Evolutionary conservation across 2,888 invertebrate species (phyloP), one percentile per base, ranked within the genome.

Genomic region (Melangyna quadrimaculata): DNA sequence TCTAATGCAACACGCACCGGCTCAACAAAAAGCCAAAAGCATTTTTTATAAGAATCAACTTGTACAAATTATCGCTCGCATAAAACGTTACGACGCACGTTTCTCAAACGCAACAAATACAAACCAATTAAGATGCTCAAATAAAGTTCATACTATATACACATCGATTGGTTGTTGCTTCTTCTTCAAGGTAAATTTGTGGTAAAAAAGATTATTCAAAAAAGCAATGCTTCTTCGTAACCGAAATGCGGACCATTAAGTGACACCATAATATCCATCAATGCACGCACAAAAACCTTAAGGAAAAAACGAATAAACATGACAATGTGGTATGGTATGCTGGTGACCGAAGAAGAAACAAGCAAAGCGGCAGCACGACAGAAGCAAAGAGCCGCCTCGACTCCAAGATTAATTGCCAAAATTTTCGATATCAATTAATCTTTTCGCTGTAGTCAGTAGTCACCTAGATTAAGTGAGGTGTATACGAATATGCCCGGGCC

Each of bases 391-490:
- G 29, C 29, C 40, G 9, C 22, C 27, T 57, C 40, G 9, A n/a
- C 27, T 57, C 45, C 63, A 86, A 86, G 86, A 86, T 86, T 86
- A 81, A 86, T 86, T 86, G 86, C 81, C 57, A 51, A 86, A 80
- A 86, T 86, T 78, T 78, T 86, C 86, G 72, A 81, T 81, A 86
- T 81, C 86, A 86, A 86, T 86, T 81, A 86, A 86, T 86, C 86
- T 86, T 86, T 86, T 86, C 59, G 55, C 81, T 67, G 73, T 73
- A 86, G 86, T 70, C 86, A 73, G 73, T 73, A 86, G 86, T 70
- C 86, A 73, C 81, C 77, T 65, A 86, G 86, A 86, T 86, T 86
- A 86, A 69, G 63, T 59, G 81, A 86, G 86, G 81, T 81, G 86
- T 65, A 73, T 65, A 61, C 55, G n/a, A 70, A 17, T 59, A 61